Conservation (phyloP, 2,797 vertebrate genomes). For the Cossypha niveicapilla region DNA sequence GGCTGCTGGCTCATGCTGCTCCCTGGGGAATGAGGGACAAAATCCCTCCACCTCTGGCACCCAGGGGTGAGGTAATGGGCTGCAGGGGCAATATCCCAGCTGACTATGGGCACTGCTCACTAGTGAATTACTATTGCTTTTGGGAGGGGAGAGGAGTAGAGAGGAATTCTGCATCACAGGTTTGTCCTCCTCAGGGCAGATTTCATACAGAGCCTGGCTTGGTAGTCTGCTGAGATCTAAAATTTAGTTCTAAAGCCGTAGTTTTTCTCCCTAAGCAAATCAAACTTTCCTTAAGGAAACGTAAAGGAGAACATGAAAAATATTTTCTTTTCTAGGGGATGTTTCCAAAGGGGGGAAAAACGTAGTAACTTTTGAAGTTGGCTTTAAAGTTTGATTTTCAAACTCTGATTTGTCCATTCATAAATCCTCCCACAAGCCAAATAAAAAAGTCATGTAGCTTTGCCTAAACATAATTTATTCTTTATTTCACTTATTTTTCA, state of each 20-base stretch:
- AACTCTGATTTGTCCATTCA: not conserved
- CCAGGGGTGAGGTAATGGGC: not conserved
- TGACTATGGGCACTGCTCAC: not conserved
- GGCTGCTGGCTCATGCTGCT: fast-evolving
- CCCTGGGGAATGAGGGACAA: too few relatives aligned
- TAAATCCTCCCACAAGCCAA: slow-evolving; percentile 8
- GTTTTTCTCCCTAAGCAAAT: not conserved
- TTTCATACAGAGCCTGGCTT: not conserved
- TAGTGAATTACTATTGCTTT: not conserved
- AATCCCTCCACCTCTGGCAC: not conserved
- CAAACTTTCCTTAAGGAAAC: slow-evolving; percentile 23
- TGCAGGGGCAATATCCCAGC: not conserved
- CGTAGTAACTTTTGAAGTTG: not conserved
- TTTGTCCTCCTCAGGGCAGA: not conserved
- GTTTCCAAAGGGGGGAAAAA: not conserved
- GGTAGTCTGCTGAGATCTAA: not conserved
- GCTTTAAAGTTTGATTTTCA: slow-evolving; percentile 15
- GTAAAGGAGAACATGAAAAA: not conserved
- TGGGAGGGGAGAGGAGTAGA: not conserved
- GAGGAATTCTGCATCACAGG: not conserved
- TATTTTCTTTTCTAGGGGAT: slow-evolving; percentile 1
- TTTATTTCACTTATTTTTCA: slow-evolving; percentile 6
- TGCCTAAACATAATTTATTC: not conserved
- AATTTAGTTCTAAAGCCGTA: not conserved
- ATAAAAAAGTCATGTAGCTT: not conserved